Evolutionary conservation across 1,140 invertebrate species (phyloP).

Genomic region (Bombus vancouverensis): DNA sequence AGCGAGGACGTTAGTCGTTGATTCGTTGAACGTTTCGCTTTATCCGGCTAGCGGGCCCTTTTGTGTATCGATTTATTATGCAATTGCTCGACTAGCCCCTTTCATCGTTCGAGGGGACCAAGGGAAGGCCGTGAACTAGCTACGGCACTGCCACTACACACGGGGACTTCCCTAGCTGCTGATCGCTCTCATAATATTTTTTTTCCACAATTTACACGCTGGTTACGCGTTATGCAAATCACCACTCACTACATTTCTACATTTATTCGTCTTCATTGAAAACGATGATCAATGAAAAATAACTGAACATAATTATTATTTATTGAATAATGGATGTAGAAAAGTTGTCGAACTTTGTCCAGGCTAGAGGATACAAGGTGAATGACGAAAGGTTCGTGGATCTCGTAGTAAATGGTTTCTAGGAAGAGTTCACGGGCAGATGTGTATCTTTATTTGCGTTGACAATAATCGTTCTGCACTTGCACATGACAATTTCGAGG

Average conservation of each 20-base stretch:
- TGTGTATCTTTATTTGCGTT: not conserved
- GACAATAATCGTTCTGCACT: slow-evolving; percentile 29
- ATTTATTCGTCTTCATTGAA: no score
- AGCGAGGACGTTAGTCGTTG: slow-evolving; percentile 38
- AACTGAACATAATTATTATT: no score
- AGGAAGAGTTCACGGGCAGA: slow-evolving; percentile 29
- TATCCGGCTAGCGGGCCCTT: slow-evolving; percentile 54
- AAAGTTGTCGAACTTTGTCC: not conserved
- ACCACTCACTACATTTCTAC: no score
- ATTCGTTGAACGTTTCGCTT: slow-evolving; percentile 48
- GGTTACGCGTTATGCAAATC: no score
- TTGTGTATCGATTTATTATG: slow-evolving; percentile 61
- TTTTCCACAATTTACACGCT: not conserved
- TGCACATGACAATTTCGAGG: slow-evolving; percentile 39
- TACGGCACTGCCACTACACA: slow-evolving; percentile 20
- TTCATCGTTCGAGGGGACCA: slow-evolving; percentile 39
- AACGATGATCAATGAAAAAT: no score
- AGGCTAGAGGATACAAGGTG: not conserved
- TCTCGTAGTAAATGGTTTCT: not conserved
- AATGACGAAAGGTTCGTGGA: not conserved
- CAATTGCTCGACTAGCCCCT: slow-evolving; percentile 47
- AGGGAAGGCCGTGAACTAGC: slow-evolving; percentile 50
- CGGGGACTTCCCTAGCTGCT: not conserved
- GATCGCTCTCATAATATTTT: not conserved
- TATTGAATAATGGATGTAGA: not conserved